Percentiles rank a stretch among this genome's conserved stretches.
Conservation (phyloP, 23 tunicate species). For the Trididemnum miniatum region DNA sequence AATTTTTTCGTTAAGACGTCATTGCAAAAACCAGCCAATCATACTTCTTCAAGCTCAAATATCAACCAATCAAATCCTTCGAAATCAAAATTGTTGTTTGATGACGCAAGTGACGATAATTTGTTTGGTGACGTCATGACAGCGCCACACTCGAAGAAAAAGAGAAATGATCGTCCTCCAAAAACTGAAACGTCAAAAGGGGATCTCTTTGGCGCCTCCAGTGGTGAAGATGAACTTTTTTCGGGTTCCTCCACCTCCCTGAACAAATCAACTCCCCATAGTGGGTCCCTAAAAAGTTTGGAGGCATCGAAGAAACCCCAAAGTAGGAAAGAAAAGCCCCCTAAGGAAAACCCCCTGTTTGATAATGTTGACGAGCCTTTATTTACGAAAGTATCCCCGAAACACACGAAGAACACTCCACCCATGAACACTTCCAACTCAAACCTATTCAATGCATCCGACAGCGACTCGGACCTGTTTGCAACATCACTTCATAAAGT, state of each 20-base stretch:
- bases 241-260: background rate
- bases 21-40: background rate
- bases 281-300: background rate
- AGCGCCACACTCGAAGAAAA: background rate
- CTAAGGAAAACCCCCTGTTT: background rate
- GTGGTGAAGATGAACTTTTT: constrained; percentile 9
- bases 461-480: constrained; percentile 16
- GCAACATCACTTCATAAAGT: background rate
- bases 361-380: background rate
- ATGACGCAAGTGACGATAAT: constrained; percentile 1
- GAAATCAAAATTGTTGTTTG: constrained; percentile 8
- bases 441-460: constrained; percentile 8
- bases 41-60: background rate
- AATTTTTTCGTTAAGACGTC: too few species aligned
- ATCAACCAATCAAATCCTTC: too few species aligned
- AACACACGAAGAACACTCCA: background rate
- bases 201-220: constrained; percentile 1
- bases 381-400: background rate
- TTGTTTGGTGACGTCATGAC: background rate
- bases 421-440: background rate
- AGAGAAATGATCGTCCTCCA: background rate
- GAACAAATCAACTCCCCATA: background rate
- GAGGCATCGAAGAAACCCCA: background rate
- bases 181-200: too few species aligned
- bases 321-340: background rate